A percentile compares a stretch with the other conserved stretches of the same genome.
Conservation (phyloP, 2,113 vertebrate species). For the Nanorana parkeri region DNA sequence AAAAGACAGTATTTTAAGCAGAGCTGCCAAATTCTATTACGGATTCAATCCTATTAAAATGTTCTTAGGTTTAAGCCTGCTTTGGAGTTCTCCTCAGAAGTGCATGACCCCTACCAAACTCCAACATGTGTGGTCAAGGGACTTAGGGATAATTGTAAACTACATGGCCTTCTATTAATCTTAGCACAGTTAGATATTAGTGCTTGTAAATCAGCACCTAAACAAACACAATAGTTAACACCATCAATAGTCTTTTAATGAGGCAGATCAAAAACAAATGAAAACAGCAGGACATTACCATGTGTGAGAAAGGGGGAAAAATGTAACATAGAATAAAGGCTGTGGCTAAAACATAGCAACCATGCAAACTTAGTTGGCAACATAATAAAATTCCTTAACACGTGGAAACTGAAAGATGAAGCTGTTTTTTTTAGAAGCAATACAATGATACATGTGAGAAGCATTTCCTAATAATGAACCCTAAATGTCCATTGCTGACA, state of each 20-base stretch:
- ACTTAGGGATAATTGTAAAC: conserved; percentile 83
- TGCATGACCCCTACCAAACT: conserved; percentile 79
- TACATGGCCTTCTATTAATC: conserved; percentile 83
- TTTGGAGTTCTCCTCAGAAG: conserved; percentile 82
- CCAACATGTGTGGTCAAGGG: conserved; percentile 84
- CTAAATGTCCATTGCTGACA: background rate
- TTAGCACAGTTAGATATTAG: conserved; percentile 83
- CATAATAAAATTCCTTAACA: background rate
- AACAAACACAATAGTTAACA: conserved; percentile 86
- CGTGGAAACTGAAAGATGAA: background rate
- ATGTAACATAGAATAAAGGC: conserved; percentile 64
- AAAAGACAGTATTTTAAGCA: conserved; percentile 71
- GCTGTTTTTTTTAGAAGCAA: background rate
- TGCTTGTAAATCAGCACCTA: conserved; percentile 87
- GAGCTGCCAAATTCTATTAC: conserved; percentile 86
- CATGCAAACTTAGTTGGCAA: background rate
- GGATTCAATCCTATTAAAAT: conserved; percentile 89
- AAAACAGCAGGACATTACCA: conserved; percentile 78
- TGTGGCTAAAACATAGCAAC: conserved; percentile 60
- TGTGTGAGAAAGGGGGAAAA: conserved; percentile 74
- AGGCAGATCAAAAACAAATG: conserved; percentile 90
- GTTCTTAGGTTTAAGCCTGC: conserved; percentile 84
- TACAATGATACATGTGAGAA: background rate
- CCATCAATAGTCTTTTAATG: conserved; percentile 89
- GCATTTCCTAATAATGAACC: background rate